These are phyloP conservation scores for Drosophila bocqueti DNA, from an alignment of 1,140 invertebrate species.

Conservation along the genomic window DNA sequence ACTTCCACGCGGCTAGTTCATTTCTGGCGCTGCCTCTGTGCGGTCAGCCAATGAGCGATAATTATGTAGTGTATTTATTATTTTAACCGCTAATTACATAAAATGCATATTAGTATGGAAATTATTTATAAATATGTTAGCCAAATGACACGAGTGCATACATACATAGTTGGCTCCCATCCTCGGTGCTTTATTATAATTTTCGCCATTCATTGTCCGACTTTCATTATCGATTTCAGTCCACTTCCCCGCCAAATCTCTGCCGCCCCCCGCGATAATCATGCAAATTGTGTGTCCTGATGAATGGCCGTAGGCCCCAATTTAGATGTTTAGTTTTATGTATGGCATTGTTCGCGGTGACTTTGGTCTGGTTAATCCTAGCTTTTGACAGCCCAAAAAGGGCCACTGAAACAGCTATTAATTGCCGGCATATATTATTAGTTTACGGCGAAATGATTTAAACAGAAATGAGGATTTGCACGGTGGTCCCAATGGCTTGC, in stretches of 20 bases:
- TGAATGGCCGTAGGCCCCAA: constrained; percentile 61
- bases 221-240: constrained; percentile 69
- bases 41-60: constrained; percentile 76
- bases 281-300: constrained; percentile 61
- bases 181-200: constrained; percentile 50
- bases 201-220: constrained; percentile 57
- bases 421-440: constrained; percentile 30
- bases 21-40: constrained; percentile 62
- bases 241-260: constrained; percentile 9
- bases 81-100: constrained; percentile 84
- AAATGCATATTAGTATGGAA: constrained; percentile 82
- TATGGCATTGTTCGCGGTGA: constrained; percentile 39
- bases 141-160: constrained; percentile 51
- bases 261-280: constrained; percentile 41
- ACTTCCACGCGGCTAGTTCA: constrained; percentile 49
- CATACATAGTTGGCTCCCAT: constrained; percentile 7
- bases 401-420: constrained; percentile 30
- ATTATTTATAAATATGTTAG: constrained; percentile 83
- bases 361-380: constrained; percentile 45
- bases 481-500: constrained; percentile 1
- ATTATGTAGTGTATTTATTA: constrained; percentile 83
- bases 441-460: constrained; percentile 12
- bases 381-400: constrained; percentile 41
- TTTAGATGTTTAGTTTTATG: constrained; percentile 63
- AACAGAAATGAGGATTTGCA: constrained; percentile 1